A percentile compares a stretch with the other conserved stretches of the same genome.
These are phyloP conservation scores for Clarias macrocephalus DNA, from an alignment of 2,113 vertebrate genomes.

Conservation along the genomic window DNA sequence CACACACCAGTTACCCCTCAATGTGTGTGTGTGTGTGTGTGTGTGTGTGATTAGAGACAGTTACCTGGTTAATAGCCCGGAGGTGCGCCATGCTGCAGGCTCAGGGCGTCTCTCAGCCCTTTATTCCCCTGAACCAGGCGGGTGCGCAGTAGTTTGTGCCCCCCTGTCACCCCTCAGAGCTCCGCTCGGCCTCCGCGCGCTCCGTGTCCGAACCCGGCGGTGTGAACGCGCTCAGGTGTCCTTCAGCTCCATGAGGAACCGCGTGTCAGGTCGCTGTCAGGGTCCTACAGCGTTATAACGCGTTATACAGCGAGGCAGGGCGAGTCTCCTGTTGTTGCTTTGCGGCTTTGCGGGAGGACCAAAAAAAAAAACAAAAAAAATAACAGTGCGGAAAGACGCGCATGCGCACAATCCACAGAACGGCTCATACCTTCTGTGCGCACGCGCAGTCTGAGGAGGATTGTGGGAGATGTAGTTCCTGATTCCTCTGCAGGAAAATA, in stretches of 20 bases:
- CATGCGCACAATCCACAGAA: conserved; percentile 29
- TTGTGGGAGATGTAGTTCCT: conserved; percentile 68
- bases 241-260: conserved; percentile 63
- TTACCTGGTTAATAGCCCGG: conserved; percentile 76
- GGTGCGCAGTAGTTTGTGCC: background rate
- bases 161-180: conserved; percentile 67
- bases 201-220: conserved; percentile 54
- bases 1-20: too few relatives aligned
- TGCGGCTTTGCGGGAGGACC: conserved; percentile 66
- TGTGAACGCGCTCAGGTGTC: conserved; percentile 57
- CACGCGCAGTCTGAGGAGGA: conserved; percentile 42
- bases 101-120: conserved; percentile 50
- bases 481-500: background rate
- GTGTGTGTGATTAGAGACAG: background rate
- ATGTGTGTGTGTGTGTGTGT: too few relatives aligned
- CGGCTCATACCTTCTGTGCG: background rate
- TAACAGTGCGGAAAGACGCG: conserved; percentile 52
- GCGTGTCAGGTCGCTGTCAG: conserved; percentile 1
- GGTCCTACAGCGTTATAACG: conserved; percentile 61
- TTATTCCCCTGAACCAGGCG: background rate
- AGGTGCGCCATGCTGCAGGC: conserved; percentile 73
- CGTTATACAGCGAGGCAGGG: conserved; percentile 38
- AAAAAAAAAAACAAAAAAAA: conserved; percentile 62
- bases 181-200: conserved; percentile 69
- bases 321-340: conserved; percentile 59